Conservation (phyloP, 2,888 invertebrate genomes). For the Agrilus cyanescens region DNA sequence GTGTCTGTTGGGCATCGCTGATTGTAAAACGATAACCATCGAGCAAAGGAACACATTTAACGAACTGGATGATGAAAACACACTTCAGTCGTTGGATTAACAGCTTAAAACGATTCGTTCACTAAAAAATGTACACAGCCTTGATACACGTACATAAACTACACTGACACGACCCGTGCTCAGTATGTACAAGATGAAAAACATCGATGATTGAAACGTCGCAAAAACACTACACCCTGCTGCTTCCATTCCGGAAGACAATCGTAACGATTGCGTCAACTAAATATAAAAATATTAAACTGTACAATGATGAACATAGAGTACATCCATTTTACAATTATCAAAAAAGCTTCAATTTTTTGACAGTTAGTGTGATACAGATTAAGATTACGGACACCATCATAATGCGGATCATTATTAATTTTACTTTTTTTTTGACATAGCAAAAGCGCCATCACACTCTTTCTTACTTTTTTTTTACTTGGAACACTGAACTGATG, state of each 20-base stretch:
- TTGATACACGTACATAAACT: conserved; percentile 38
- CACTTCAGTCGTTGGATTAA: conserved; percentile 15
- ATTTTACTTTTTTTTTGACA: conserved; percentile 18
- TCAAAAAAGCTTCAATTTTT: conserved; percentile 33
- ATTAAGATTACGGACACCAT: conserved; percentile 22
- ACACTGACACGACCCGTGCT: conserved; percentile 36
- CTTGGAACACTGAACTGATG: conserved; percentile 32
- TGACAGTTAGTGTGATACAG: conserved; percentile 22
- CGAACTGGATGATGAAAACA: conserved; percentile 22
- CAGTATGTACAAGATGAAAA: conserved; percentile 32
- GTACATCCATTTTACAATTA: conserved; percentile 37
- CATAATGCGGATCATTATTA: conserved; percentile 27
- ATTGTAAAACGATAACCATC: conserved; percentile 15
- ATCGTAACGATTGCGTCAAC: conserved; percentile 38
- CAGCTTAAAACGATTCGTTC: conserved; percentile 25
- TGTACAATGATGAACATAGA: conserved; percentile 35
- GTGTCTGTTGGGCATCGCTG: too few species aligned
- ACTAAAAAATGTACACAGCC: conserved; percentile 36
- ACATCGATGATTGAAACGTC: conserved; percentile 37
- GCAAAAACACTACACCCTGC: conserved; percentile 38
- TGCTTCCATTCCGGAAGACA: conserved; percentile 38
- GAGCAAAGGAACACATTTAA: conserved; percentile 23
- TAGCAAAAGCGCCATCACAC: conserved; percentile 32
- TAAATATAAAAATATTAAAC: conserved; percentile 39
- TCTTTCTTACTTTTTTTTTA: conserved; percentile 34